Conservation (phyloP, 1,140 invertebrate species). For the Maniola jurtina region DNA sequence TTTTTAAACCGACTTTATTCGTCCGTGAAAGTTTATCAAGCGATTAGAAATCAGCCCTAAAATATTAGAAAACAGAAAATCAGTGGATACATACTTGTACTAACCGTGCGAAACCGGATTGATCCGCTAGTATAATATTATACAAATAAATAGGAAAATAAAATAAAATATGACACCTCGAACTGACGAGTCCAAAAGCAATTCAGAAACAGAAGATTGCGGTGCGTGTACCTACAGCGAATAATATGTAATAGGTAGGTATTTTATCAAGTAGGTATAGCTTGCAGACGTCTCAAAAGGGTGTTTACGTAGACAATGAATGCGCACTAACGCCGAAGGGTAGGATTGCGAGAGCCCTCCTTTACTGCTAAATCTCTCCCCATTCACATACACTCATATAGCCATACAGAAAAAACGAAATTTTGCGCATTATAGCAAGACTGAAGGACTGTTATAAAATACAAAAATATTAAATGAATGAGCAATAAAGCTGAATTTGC, state of each 20-base stretch:
- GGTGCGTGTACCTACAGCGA: slow-evolving; percentile 11
- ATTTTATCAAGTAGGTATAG: slow-evolving; percentile 35
- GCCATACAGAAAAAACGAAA: slow-evolving; percentile 20
- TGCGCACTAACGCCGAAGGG: slow-evolving; percentile 46
- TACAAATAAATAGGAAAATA: too few species aligned
- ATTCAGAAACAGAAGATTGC: slow-evolving; percentile 9
- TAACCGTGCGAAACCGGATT: too few species aligned
- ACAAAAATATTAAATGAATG: slow-evolving; percentile 3
- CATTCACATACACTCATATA: slow-evolving; percentile 38
- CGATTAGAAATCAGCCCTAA: too few species aligned
- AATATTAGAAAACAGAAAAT: too few species aligned
- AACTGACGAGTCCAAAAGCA: background rate
- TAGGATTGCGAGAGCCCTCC: slow-evolving; percentile 42
- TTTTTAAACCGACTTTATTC: too few species aligned
- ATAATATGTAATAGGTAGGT: slow-evolving; percentile 22
- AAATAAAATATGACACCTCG: too few species aligned
- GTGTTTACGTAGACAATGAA: slow-evolving; percentile 59
- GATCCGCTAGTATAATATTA: too few species aligned
- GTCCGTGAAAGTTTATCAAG: too few species aligned
- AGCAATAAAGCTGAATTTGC: background rate
- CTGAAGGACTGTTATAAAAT: background rate
- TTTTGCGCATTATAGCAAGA: slow-evolving; percentile 17
- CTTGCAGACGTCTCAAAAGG: slow-evolving; percentile 69
- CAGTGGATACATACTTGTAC: too few species aligned
- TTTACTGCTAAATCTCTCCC: slow-evolving; percentile 44